A percentile compares a stretch with the other conserved stretches of the same genome.
These are phyloP conservation scores for Climacteris rufus DNA, from an alignment of 2,113 vertebrate species.

Conservation along the genomic window DNA sequence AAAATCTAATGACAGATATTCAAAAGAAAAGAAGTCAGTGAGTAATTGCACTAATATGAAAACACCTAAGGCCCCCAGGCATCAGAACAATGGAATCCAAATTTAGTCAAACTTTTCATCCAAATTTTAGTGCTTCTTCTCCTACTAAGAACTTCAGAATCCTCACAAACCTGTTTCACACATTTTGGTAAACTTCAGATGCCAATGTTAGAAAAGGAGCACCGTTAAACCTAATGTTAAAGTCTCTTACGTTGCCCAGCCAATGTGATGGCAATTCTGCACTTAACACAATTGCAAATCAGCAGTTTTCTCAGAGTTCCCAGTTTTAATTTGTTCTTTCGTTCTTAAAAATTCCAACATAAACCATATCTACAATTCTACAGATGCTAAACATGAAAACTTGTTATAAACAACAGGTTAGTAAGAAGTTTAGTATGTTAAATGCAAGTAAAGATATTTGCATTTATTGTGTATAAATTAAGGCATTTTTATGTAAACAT, in stretches of 20 bases:
- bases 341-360: background rate
- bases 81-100: background rate
- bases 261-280: background rate
- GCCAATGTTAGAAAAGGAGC: background rate
- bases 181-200: background rate
- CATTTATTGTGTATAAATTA: background rate
- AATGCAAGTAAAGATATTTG: background rate
- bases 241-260: background rate
- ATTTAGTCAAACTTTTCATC: too few species aligned
- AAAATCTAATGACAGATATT: constrained; percentile 65
- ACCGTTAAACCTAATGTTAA: background rate
- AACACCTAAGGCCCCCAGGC: background rate
- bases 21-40: background rate
- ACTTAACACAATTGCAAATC: background rate
- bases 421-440: background rate
- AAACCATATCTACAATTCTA: background rate
- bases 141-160: background rate
- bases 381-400: background rate
- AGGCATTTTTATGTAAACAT: background rate
- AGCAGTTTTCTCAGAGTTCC: background rate
- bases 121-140: background rate
- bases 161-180: background rate
- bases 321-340: background rate
- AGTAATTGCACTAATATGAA: constrained; percentile 37
- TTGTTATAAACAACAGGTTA: background rate